Percentiles rank a stretch among this genome's conserved stretches.
These are phyloP conservation scores for Thomomys bottae DNA, from an alignment of 2,113 vertebrate genomes.

Conservation along the genomic window DNA sequence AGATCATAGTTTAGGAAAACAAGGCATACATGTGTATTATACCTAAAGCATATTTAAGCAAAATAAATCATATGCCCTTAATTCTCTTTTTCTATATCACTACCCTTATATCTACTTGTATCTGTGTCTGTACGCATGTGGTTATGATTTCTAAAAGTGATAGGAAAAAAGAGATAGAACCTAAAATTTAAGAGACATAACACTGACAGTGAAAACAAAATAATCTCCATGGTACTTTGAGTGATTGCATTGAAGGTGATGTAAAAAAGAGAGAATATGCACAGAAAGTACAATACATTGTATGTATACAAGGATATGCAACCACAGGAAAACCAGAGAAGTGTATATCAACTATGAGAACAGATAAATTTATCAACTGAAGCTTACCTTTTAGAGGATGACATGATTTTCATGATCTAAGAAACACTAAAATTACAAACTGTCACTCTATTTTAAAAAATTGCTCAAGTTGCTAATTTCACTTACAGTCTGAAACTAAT, in stretches of 20 bases:
- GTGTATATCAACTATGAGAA: neutral
- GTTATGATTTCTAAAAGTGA: neutral
- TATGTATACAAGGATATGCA: neutral
- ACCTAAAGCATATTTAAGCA: no score
- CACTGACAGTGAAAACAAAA: neutral
- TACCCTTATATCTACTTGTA: neutral
- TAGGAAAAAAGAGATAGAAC: neutral
- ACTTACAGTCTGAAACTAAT: neutral
- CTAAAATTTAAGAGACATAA: neutral
- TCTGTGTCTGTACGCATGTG: neutral
- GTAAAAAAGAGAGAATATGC: neutral
- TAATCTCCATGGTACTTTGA: neutral
- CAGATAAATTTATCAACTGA: neutral
- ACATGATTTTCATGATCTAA: no score
- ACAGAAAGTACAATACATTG: neutral
- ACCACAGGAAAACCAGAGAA: neutral
- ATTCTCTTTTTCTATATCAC: neutral
- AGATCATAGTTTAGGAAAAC: no score
- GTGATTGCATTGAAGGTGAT: neutral
- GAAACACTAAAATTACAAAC: neutral
- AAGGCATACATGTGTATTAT: no score
- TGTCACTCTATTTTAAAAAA: neutral
- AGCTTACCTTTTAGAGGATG: no score
- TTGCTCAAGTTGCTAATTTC: constrained; percentile 10
- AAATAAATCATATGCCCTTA: neutral